phyloP scores from a whole-genome alignment of 1,140 invertebrate species.

The Neuroterus valhalla region DNA sequence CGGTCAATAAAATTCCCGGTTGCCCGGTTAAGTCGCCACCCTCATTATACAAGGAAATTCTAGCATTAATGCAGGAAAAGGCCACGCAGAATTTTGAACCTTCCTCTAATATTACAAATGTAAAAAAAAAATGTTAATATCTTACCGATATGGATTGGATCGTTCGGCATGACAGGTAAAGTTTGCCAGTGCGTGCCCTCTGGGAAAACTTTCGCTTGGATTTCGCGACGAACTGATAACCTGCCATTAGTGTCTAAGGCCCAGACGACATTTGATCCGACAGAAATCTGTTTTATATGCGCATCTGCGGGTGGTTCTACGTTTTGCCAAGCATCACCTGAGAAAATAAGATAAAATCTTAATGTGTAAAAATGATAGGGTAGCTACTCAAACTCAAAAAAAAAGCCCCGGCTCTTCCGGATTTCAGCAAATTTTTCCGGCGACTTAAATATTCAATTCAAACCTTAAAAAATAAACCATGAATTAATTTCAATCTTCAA shows the following conservation, averaged over 20 bases:
- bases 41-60: too few species aligned
- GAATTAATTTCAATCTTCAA: too few species aligned
- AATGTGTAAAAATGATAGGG: neutral
- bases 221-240: constrained; percentile 81
- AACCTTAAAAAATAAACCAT: too few species aligned
- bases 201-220: constrained; percentile 80
- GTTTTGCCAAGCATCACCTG: constrained; percentile 78
- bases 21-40: too few species aligned
- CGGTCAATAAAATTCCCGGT: too few species aligned
- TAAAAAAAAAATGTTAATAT: constrained; percentile 34
- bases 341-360: constrained; percentile 37
- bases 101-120: too few species aligned
- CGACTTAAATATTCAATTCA: too few species aligned
- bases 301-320: constrained; percentile 80
- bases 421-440: too few species aligned
- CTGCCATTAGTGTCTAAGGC: constrained; percentile 79
- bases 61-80: too few species aligned
- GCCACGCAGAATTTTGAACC: too few species aligned
- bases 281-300: constrained; percentile 86
- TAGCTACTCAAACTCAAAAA: neutral
- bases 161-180: constrained; percentile 76
- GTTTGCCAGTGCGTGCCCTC: constrained; percentile 85
- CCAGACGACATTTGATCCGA: constrained; percentile 83
- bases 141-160: constrained; percentile 77
- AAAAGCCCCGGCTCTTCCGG: too few species aligned